Base-by-base conservation (phyloP, 1,140 invertebrate genomes). In the Campoletis sonorensis region DNA sequence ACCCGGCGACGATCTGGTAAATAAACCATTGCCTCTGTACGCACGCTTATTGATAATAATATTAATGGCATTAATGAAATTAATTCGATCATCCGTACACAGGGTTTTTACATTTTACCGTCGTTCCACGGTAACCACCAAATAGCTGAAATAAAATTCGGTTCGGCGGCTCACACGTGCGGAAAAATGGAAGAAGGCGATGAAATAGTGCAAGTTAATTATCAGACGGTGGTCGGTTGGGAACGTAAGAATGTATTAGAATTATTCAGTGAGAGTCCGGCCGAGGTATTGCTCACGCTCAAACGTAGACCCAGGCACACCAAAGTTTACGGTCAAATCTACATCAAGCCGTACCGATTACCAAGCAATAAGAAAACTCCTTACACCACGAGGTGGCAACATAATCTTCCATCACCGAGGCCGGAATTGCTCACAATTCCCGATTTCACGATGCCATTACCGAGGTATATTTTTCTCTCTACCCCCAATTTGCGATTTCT, bases 181-280 rank as follows among this genome's bases (percentile, higher is more conserved):
- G 96, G 96, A 1, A 97, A 97, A 92, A 96, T 98, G 87, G 97
- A 97, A 92, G 96, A 96, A 86, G 97, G 97, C 1, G 97, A 98
- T 92, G 97, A 98, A 93, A 96, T 99, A 81, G 96, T 98, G 26
- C 97, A 97, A 93, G 96, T 98, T 15, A 97, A 98, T 91, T 97
- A 97, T 90, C 96, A 98, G 89, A 98, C 96, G n/a, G 96, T 98
- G 21, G 96, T 97, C 83, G 97, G 96, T 0, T 98, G 97, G 97
- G 95, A 97, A 84, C 92, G 95, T 51, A 96, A 96, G 87, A 96
- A 96, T 85, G 94, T 98, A n/a, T 93, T 97, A 67, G 92, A 94
- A 80, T 92, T 96, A 26, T 94, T 97, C 86, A 94, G 95, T 84
- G 96, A 97, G 85, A 96, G 95, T 81, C 94, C 96, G 4, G 95